Base-by-base conservation (phyloP, 2,888 invertebrate genomes). In the Cephonodes hylas region DNA sequence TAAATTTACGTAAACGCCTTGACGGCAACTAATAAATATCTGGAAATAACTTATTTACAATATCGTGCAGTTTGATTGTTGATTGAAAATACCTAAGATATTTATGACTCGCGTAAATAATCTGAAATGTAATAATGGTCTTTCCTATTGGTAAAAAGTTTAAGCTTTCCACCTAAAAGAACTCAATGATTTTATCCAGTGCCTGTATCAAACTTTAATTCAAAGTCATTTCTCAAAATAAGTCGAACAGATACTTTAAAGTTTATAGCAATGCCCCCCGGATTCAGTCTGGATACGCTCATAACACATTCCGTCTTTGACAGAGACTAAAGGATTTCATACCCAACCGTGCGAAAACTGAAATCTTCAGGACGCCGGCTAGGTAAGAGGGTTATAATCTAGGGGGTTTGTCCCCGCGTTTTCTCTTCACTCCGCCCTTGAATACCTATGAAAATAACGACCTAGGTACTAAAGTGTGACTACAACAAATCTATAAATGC, bases 321-420 rank as follows among this genome's bases (percentile, higher is more conserved):
- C 48, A 46, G n/a, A 53, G 48, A 53, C 48, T 53, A 53, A 53
- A 27, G 48, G 27, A 53, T 53, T 53, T 53, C 27, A 53, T 8
- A 53, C 8, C n/a, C 48, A 53, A 8, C 48, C 48, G 48, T 53
- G 48, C 48, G 48, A 53, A 53, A 53, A 53, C 48, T 53, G 48
- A 53, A 53, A 53, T 53, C 48, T 27, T 48, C 25, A 48, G 25
- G 27, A 15, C 48, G 27, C 27, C 15, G 15, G n/a, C 25, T 46
- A 46, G 22, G 23, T 38, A 38, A 38, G 38, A 38, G 38, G 38
- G 38, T 38, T 38, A 38, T 38, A 38, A 38, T n/a, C n/a, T n/a
- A 53, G 27, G 48, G 48, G 48, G 48, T 53, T 27, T 15, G 48
- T 2, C 31, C 23, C 58, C 58, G 38, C 38, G 38, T 6, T 45